Conservation (phyloP, 2,888 invertebrate genomes). For the Zaprionus obscuricornis region DNA sequence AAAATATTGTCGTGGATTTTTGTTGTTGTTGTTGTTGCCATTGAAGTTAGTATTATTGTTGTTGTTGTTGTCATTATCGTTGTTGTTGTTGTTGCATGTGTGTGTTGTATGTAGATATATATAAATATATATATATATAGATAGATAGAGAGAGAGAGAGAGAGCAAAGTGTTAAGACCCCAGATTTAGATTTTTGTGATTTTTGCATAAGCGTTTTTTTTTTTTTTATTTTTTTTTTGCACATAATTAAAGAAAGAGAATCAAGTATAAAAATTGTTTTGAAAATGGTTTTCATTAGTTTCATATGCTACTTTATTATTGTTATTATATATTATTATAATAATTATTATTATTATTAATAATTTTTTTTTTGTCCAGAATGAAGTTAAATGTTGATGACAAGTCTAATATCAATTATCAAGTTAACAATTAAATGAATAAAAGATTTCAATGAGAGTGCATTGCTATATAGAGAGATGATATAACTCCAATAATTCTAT, state of each 20-base stretch:
- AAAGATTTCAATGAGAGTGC: too few relatives aligned
- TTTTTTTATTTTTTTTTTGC: too few relatives aligned
- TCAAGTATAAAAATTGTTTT: conserved; percentile 44
- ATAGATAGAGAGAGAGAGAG: conserved; percentile 33
- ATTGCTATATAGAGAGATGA: too few relatives aligned
- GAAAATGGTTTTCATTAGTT: conserved; percentile 21
- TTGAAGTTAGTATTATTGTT: conserved; percentile 27
- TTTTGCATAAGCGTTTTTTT: conserved; percentile 61
- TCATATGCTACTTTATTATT: conserved; percentile 34
- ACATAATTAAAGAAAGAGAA: conserved; percentile 68
- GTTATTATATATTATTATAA: too few relatives aligned
- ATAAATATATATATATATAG: too few relatives aligned
- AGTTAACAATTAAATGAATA: too few relatives aligned
- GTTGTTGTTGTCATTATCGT: conserved; percentile 34
- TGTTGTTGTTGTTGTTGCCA: conserved; percentile 25
- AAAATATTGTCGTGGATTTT: too few relatives aligned
- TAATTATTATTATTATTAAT: too few relatives aligned
- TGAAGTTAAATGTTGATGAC: too few relatives aligned
- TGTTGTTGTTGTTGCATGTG: conserved; percentile 34
- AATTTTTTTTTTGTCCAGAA: too few relatives aligned
- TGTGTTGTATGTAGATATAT: conserved; percentile 34
- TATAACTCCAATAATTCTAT: too few relatives aligned
- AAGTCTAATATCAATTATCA: too few relatives aligned
- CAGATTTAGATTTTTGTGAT: conserved; percentile 44
- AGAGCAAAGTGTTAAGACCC: conserved; percentile 58